These are phyloP conservation scores for Steinernema feltiae DNA, from an alignment of 1,140 invertebrate species.

Conservation along the genomic window DNA sequence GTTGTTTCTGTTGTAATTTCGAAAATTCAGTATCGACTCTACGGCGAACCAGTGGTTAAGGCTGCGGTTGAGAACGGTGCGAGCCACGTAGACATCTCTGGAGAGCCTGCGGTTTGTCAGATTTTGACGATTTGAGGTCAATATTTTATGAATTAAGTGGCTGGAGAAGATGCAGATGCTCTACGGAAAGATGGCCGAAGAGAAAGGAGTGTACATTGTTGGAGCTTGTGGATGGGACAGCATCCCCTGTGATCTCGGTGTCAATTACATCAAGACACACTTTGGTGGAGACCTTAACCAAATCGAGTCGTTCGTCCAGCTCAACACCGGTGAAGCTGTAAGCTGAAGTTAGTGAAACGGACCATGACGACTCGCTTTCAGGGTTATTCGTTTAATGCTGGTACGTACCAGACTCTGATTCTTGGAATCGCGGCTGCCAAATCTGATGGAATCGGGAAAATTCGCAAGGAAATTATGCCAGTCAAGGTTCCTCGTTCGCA, in stretches of 20 bases:
- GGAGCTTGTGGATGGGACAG: constrained; percentile 81
- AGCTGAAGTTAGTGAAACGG: constrained; percentile 13
- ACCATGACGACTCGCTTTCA: constrained; percentile 29
- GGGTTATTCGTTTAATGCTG: constrained; percentile 55
- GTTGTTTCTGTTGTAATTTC: constrained; percentile 58
- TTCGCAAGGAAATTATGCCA: constrained; percentile 53
- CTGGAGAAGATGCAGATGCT: constrained; percentile 76
- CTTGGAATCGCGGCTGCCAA: constrained; percentile 44
- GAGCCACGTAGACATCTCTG: constrained; percentile 84
- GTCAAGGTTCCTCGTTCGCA: constrained; percentile 51
- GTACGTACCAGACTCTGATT: constrained; percentile 57
- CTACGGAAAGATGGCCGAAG: constrained; percentile 71
- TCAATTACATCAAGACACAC: constrained; percentile 69
- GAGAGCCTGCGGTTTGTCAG: constrained; percentile 68
- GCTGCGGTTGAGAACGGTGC: constrained; percentile 75
- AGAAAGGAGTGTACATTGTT: constrained; percentile 75
- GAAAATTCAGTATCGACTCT: constrained; percentile 67
- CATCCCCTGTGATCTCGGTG: constrained; percentile 78
- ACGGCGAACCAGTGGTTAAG: constrained; percentile 80
- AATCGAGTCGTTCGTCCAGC: constrained; percentile 39
- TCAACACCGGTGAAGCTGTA: constrained; percentile 27
- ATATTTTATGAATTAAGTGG: constrained; percentile 64
- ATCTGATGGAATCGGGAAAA: constrained; percentile 50
- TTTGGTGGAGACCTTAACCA: constrained; percentile 65
- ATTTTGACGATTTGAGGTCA: neutral